These are phyloP conservation scores for Potorous gilbertii DNA, from an alignment of 2,797 vertebrate species.

Conservation along the genomic window DNA sequence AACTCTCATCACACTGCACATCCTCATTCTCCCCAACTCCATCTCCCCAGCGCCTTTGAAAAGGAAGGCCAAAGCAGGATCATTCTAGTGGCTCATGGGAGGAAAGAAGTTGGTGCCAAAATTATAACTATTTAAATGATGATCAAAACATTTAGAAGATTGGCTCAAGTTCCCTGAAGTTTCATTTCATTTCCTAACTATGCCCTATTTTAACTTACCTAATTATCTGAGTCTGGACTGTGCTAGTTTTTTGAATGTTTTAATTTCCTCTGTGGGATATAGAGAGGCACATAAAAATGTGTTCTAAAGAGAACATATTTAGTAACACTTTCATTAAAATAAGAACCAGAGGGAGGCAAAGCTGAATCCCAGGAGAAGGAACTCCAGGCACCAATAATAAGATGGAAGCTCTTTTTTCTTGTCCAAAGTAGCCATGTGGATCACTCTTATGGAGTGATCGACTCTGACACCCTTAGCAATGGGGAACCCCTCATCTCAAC, in stretches of 20 bases:
- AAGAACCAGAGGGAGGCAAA: neutral
- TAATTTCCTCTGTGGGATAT: neutral
- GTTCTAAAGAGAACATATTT: neutral
- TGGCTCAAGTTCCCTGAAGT: neutral
- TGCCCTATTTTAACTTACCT: neutral
- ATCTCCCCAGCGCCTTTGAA: neutral
- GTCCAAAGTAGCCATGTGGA: neutral
- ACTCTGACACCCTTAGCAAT: neutral
- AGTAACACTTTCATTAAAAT: neutral
- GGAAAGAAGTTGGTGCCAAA: neutral
- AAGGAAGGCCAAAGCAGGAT: neutral
- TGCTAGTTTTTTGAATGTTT: neutral
- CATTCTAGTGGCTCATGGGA: neutral
- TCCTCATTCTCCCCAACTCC: neutral
- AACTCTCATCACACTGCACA: neutral
- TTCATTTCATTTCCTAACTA: neutral
- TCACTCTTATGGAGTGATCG: neutral
- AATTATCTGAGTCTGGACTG: neutral
- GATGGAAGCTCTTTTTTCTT: neutral
- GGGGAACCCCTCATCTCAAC: neutral
- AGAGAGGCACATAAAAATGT: neutral
- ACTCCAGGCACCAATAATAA: neutral
- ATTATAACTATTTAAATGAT: neutral
- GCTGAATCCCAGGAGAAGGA: neutral
- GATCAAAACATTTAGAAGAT: neutral